phyloP scores from a whole-genome alignment of 2,113 vertebrate species.

The Gymnobelideus leadbeateri region DNA sequence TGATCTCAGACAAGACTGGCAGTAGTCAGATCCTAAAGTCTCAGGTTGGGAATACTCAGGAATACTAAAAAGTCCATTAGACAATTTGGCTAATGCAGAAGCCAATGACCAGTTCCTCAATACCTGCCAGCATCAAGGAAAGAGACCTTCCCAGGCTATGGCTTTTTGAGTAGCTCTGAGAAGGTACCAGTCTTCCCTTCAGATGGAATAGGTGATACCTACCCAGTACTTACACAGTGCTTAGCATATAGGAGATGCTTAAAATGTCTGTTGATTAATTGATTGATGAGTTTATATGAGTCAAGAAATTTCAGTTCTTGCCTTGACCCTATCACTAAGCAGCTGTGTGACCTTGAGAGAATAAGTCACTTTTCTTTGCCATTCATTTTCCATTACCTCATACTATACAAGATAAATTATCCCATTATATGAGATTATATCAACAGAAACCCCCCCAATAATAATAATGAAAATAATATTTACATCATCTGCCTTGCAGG shows the following conservation, averaged over 20 bases:
- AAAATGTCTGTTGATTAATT: neutral
- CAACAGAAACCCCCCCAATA: neutral
- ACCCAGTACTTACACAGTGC: neutral
- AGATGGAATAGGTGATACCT: neutral
- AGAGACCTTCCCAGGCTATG: neutral
- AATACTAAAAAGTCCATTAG: neutral
- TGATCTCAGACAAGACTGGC: neutral
- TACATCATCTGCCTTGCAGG: neutral
- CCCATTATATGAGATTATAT: too few species aligned
- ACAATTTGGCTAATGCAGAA: neutral
- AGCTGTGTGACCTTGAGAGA: too few species aligned
- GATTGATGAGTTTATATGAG: neutral
- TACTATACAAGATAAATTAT: too few species aligned
- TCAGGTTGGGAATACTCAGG: neutral
- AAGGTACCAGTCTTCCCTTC: neutral
- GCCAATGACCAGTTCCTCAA: neutral
- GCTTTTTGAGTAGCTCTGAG: neutral
- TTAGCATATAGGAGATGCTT: neutral
- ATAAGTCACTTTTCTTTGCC: too few species aligned
- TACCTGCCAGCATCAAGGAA: neutral
- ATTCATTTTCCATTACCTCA: too few species aligned
- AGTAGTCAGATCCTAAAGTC: neutral
- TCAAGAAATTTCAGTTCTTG: too few species aligned
- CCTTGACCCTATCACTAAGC: too few species aligned
- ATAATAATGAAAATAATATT: neutral